phyloP scores from a whole-genome alignment of 2,888 invertebrate genomes.

The Idaea dimidiata region DNA sequence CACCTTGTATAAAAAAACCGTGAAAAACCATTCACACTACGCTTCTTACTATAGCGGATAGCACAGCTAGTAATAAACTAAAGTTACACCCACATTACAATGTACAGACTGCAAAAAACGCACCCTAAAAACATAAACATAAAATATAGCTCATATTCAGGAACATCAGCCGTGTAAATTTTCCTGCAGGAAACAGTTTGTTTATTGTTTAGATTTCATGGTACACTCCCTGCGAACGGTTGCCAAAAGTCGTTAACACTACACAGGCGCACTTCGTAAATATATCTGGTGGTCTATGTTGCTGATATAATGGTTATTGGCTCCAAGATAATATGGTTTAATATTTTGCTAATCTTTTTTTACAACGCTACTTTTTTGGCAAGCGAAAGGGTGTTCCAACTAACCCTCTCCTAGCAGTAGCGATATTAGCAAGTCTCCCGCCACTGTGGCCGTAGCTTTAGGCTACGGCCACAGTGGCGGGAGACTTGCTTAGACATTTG shows the following conservation, averaged over 20 bases:
- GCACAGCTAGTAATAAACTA: no score
- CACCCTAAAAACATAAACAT: constrained; percentile 4
- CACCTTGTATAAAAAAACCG: no score
- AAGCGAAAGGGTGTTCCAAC: not conserved
- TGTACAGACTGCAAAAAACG: not conserved
- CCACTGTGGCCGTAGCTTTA: no score
- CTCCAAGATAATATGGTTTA: constrained; percentile 11
- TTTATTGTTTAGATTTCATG: constrained; percentile 64
- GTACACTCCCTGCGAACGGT: constrained; percentile 42
- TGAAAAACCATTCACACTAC: no score
- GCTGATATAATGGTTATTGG: constrained; percentile 28
- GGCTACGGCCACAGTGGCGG: no score
- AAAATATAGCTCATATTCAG: constrained; percentile 10
- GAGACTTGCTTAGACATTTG: no score
- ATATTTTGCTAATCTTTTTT: not conserved
- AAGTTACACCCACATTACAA: no score
- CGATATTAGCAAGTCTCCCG: no score
- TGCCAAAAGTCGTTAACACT: constrained; percentile 74
- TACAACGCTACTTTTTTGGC: not conserved
- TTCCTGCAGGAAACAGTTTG: constrained; percentile 58
- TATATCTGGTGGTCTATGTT: constrained; percentile 38
- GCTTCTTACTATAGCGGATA: no score
- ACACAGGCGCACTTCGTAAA: constrained; percentile 62
- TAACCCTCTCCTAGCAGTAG: not conserved
- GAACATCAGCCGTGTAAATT: constrained; percentile 43